Evolutionary conservation across 2,797 vertebrate species (phyloP).

Genomic region (Poecilia velifera): DNA sequence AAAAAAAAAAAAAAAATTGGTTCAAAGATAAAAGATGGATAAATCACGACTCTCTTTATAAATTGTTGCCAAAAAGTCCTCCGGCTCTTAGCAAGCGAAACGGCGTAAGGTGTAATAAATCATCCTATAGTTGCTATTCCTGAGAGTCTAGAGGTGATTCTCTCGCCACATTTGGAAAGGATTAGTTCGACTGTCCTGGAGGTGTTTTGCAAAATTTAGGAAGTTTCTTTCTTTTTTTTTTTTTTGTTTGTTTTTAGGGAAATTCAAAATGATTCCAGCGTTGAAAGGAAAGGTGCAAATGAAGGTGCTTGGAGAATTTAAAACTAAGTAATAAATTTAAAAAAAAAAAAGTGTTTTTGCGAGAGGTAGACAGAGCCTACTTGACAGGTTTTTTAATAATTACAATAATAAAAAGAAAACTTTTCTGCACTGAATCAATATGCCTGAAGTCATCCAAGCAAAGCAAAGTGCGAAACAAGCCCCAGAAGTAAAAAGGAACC

Average conservation of each 20-base stretch:
- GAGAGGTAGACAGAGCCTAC: neutral
- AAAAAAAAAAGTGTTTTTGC: neutral
- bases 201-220: slow-evolving; percentile 39
- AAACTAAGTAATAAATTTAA: neutral
- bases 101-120: slow-evolving; percentile 42
- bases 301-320: neutral
- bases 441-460: neutral
- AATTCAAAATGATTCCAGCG: slow-evolving; percentile 16
- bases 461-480: slow-evolving; percentile 22
- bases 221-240: neutral
- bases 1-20: slow-evolving; percentile 1
- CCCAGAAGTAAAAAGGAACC: slow-evolving; percentile 20
- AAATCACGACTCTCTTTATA: slow-evolving; percentile 24
- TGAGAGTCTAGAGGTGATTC: slow-evolving; percentile 36
- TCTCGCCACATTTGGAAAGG: slow-evolving; percentile 52
- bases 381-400: neutral
- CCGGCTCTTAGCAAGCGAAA: slow-evolving; percentile 31
- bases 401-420: neutral
- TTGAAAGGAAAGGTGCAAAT: neutral
- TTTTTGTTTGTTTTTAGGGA: slow-evolving; percentile 16
- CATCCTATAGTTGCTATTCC: slow-evolving; percentile 22
- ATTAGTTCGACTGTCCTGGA: slow-evolving; percentile 40
- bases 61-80: slow-evolving; percentile 35
- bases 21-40: slow-evolving; percentile 28
- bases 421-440: slow-evolving; percentile 4